phyloP scores from a whole-genome alignment of 64 coral and sea anemone genomes.

The Pachyseris speciosa region DNA sequence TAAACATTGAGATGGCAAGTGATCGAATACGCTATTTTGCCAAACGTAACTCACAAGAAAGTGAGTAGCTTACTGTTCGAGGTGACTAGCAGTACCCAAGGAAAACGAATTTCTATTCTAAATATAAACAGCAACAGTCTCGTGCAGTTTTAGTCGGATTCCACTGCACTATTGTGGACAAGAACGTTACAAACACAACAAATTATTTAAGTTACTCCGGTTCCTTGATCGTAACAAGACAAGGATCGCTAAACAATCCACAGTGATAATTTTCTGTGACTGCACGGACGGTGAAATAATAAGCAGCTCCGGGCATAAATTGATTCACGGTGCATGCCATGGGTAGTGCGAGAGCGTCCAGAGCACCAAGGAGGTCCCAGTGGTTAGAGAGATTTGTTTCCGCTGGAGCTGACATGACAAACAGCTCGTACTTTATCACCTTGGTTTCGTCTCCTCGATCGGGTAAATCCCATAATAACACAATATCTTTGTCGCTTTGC shows the following conservation, averaged over 20 bases:
- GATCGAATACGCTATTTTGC: too few species aligned
- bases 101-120: neutral
- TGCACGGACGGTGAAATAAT: conserved; percentile 9
- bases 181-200: too few species aligned
- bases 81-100: neutral
- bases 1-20: too few species aligned
- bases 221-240: neutral
- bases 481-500: neutral
- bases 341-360: conserved; percentile 19
- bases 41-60: too few species aligned
- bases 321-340: conserved; percentile 33
- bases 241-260: conserved; percentile 29
- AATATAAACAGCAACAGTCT: too few species aligned
- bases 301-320: neutral
- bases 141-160: too few species aligned
- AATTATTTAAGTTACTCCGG: neutral
- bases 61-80: too few species aligned
- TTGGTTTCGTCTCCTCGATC: neutral
- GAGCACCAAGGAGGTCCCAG: neutral
- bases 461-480: conserved; percentile 26
- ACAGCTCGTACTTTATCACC: conserved; percentile 33
- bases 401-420: neutral
- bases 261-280: neutral
- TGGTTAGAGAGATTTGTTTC: neutral
- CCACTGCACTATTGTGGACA: too few species aligned